Percentiles rank a stretch among this genome's conserved stretches.
These are phyloP conservation scores for Baronia brevicornis DNA, from an alignment of 2,888 invertebrate genomes.

Conservation along the genomic window DNA sequence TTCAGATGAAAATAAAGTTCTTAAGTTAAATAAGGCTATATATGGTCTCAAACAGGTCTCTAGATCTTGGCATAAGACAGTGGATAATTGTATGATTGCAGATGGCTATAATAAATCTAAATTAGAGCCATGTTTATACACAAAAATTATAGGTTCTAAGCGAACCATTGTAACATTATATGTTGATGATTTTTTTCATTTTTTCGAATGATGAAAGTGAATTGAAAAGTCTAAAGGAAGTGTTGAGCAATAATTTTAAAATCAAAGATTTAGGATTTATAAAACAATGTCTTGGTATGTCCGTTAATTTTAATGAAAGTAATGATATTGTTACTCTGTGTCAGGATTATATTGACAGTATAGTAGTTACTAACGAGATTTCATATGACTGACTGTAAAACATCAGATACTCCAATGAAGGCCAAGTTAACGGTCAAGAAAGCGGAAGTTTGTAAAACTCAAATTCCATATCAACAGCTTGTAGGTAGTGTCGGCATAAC, in stretches of 20 bases:
- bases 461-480: conserved; percentile 11
- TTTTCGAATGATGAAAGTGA: conserved; percentile 7
- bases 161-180: conserved; percentile 6
- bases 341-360: too few relatives aligned
- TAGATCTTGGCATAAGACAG: conserved; percentile 3
- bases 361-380: conserved; percentile 15
- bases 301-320: conserved; percentile 15
- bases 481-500: conserved; percentile 16
- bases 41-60: conserved; percentile 8
- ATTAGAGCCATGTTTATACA: conserved; percentile 11
- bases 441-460: conserved; percentile 11
- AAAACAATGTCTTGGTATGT: conserved; percentile 16
- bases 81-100: conserved; percentile 7
- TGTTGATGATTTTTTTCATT: conserved; percentile 15
- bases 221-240: conserved; percentile 12
- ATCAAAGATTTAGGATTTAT: conserved; percentile 16
- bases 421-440: conserved; percentile 12
- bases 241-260: conserved; percentile 14
- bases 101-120: conserved; percentile 3
- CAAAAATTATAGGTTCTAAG: conserved; percentile 5
- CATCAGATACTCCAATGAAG: conserved; percentile 16
- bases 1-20: neutral
- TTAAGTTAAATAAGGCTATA: conserved; percentile 9
- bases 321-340: conserved; percentile 16
- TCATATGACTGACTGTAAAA: conserved; percentile 14